Percentiles rank a stretch among this genome's conserved stretches.
These are phyloP conservation scores for Aramus guarauna DNA, from an alignment of 2,113 vertebrate species.

Conservation along the genomic window DNA sequence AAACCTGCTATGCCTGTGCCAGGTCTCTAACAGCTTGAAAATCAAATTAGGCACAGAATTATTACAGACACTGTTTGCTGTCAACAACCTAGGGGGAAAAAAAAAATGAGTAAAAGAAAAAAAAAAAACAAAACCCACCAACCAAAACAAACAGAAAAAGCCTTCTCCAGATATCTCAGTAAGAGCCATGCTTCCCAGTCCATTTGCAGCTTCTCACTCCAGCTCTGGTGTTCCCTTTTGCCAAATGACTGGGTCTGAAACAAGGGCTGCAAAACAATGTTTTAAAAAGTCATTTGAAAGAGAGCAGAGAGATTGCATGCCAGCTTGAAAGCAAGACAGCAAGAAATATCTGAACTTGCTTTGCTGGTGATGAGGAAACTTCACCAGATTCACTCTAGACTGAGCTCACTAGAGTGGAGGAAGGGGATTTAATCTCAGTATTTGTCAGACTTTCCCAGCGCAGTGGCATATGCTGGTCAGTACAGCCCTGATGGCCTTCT, in stretches of 20 bases:
- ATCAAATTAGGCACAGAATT: constrained; percentile 47
- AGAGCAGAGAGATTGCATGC: neutral
- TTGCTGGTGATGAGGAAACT: neutral
- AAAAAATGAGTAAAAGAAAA: too few species aligned
- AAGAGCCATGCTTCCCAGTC: neutral
- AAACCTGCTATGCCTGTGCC: neutral
- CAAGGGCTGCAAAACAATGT: neutral
- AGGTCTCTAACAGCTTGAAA: constrained; percentile 24
- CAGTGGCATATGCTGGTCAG: neutral
- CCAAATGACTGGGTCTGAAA: neutral
- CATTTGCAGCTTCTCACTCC: neutral
- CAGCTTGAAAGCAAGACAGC: neutral
- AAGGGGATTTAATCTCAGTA: neutral
- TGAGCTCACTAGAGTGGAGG: neutral
- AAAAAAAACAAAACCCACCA: neutral
- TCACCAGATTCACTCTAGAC: neutral
- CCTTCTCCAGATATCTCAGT: neutral
- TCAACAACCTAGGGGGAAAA: neutral
- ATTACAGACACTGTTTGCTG: neutral
- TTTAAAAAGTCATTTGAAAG: constrained; percentile 17
- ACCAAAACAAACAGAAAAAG: neutral
- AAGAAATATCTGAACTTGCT: neutral
- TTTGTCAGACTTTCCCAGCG: neutral
- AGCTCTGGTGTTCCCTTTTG: neutral
- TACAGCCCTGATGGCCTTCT: neutral